Evolutionary conservation across 2,797 vertebrate species (phyloP), one percentile per base, ranked within the genome.

Genomic region (Melanogrammus aeglefinus): DNA sequence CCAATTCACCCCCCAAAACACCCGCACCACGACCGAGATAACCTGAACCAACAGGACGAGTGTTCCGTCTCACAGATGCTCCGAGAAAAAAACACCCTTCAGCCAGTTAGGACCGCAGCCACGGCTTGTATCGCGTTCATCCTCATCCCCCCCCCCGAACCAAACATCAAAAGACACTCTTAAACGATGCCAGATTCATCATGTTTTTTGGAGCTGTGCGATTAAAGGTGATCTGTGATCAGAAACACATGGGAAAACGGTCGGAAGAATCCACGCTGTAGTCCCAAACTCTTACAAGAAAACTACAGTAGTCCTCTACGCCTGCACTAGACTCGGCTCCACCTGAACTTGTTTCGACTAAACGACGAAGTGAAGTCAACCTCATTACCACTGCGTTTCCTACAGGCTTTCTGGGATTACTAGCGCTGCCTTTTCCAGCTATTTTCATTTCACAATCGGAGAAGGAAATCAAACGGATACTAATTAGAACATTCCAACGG

Each of bases 401-500:
- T 63, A 24, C 21, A 63, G 57, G 57, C 57, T 8, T 63, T 63
- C 57, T 24, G n/a, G n/a, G 57, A 63, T 63, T 39, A 36, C 35
- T 21, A 63, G 21, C 18, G 57, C 21, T 29, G 84, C 27, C 29
- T 71, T 71, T 33, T 71, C 24, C 24, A 29, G 83, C 80, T 91
- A 86, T 92, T 94, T 92, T 85, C 84, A 90, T 88, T 87, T 90
- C 85, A 87, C 81, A 89, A 84, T 89, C 82, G 81, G 85, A 82
- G 76, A 81, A 87, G 86, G 88, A 88, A 91, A 91, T 94, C 91
- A 90, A 88, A 63, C n/a, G 90, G 90, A 91, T 90, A 90, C 90
- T 93, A 93, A 93, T 93, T 93, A 92, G 38, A 38, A 85, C 79
- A 84, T 91, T 92, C 85, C 90, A 90, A 63, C 88, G 90, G 86